Conservation (phyloP, 2,113 vertebrate genomes). For the Labeo rohita region DNA sequence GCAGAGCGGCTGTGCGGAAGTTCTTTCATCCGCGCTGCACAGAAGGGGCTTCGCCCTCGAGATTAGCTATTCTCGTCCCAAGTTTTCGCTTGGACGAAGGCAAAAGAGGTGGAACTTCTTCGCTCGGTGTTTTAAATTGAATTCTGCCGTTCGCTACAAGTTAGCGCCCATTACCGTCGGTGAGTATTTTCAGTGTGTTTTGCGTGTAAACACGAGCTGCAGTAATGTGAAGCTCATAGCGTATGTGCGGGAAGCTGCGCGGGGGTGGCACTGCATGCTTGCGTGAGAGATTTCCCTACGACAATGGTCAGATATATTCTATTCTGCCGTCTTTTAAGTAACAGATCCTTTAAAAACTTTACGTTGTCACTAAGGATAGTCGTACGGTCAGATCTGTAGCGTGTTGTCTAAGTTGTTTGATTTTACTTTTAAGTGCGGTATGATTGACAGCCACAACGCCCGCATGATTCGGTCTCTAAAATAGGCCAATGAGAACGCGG, state of each 20-base stretch:
- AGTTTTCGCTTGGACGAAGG: slow-evolving; percentile 55
- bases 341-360: neutral
- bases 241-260: slow-evolving; percentile 70
- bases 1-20: slow-evolving; percentile 76
- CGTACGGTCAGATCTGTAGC: neutral
- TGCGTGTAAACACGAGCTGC: slow-evolving; percentile 52
- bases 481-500: slow-evolving; percentile 60
- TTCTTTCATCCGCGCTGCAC: slow-evolving; percentile 70
- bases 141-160: slow-evolving; percentile 35
- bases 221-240: slow-evolving; percentile 53
- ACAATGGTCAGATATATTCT: slow-evolving; percentile 2
- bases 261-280: slow-evolving; percentile 74
- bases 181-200: slow-evolving; percentile 57
- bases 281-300: slow-evolving; percentile 66
- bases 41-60: slow-evolving; percentile 62
- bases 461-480: slow-evolving; percentile 60
- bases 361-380: neutral
- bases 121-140: slow-evolving; percentile 43
- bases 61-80: slow-evolving; percentile 62
- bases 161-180: slow-evolving; percentile 47
- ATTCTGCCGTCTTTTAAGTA: slow-evolving; percentile 33
- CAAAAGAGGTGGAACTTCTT: slow-evolving; percentile 49
- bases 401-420: slow-evolving; percentile 35
- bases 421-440: slow-evolving; percentile 59
- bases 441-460: slow-evolving; percentile 66